Conservation (phyloP, 2,888 invertebrate species). For the Unio pictorum region DNA sequence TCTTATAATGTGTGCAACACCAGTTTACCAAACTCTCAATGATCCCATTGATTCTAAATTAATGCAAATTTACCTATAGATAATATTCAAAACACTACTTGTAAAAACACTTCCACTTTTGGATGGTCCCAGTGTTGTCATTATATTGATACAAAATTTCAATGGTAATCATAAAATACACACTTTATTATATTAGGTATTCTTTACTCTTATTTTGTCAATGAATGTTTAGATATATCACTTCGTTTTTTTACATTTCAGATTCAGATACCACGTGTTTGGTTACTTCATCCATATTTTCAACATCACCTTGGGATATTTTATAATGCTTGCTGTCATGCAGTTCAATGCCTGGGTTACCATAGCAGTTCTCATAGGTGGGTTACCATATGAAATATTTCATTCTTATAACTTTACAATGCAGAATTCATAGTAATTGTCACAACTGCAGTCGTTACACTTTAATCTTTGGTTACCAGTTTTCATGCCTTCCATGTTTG, state of each 20-base stretch:
- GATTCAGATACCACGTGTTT: constrained; percentile 45
- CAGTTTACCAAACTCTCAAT: too few species aligned
- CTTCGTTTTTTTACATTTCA: constrained; percentile 27
- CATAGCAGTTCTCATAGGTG: constrained; percentile 56
- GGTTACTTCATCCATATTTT: constrained; percentile 46
- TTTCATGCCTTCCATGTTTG: too few species aligned
- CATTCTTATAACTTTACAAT: background rate
- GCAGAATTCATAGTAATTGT: background rate
- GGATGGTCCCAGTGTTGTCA: too few species aligned
- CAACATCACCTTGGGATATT: constrained; percentile 48
- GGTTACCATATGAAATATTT: constrained; percentile 4
- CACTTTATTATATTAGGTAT: too few species aligned
- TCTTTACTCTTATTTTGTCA: too few species aligned
- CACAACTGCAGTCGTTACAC: background rate
- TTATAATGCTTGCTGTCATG: constrained; percentile 64
- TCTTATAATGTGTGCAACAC: too few species aligned
- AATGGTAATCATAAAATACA: too few species aligned
- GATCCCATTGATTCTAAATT: too few species aligned
- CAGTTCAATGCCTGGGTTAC: constrained; percentile 58
- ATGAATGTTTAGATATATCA: background rate
- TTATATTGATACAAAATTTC: too few species aligned
- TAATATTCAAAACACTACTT: too few species aligned
- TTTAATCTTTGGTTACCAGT: background rate
- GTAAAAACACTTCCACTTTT: too few species aligned
- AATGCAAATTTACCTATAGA: too few species aligned